These are phyloP conservation scores for Solenodon paradoxus DNA, from an alignment of 2,113 vertebrate genomes.

Conservation along the genomic window DNA sequence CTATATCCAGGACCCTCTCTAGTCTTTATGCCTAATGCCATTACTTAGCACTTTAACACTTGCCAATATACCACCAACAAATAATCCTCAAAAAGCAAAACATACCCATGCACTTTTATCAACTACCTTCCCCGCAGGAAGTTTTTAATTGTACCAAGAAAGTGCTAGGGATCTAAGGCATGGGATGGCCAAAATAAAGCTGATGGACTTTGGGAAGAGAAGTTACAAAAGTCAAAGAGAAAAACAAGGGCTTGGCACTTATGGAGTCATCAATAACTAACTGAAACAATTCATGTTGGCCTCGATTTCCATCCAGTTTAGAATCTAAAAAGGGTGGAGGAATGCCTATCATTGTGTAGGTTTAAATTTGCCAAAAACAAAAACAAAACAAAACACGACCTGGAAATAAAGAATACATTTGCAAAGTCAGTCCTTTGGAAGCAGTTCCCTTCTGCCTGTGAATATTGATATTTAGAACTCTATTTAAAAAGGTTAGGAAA, in stretches of 20 bases:
- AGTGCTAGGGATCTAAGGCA: neutral
- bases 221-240: neutral
- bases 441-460: neutral
- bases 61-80: neutral
- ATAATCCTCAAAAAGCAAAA: neutral
- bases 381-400: too few relatives aligned
- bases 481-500: too few relatives aligned
- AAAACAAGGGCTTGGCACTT: neutral
- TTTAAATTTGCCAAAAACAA: neutral
- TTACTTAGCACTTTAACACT: neutral
- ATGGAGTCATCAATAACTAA: neutral
- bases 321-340: neutral
- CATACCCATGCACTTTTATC: neutral
- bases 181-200: neutral
- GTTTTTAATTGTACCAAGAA: neutral
- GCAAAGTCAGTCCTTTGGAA: neutral
- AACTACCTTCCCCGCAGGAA: neutral
- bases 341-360: neutral
- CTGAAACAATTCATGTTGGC: neutral
- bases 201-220: neutral
- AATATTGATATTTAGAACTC: too few relatives aligned
- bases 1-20: neutral
- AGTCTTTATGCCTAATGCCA: neutral
- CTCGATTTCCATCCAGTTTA: neutral
- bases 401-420: neutral